phyloP scores from a whole-genome alignment of 2,797 vertebrate genomes.

The Protonibea diacanthus region DNA sequence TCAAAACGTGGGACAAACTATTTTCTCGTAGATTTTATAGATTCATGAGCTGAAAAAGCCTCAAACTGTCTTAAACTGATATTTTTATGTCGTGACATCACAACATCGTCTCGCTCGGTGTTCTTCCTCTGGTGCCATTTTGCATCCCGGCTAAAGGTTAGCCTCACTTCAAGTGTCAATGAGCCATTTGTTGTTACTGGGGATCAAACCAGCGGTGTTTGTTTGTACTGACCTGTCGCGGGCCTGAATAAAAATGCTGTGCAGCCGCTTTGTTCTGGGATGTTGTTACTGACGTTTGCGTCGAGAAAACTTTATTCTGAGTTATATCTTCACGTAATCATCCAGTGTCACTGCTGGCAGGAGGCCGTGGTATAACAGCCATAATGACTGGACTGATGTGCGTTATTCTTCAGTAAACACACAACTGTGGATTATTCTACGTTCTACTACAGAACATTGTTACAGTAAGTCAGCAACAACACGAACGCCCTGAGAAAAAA shows the following conservation, averaged over 20 bases:
- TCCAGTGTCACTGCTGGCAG: no score
- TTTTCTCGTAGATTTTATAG: neutral
- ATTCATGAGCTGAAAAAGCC: neutral
- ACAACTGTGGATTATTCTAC: no score
- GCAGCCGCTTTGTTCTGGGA: neutral
- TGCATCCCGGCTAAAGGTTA: neutral
- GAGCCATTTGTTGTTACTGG: conserved; percentile 8
- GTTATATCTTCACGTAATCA: no score
- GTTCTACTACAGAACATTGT: no score
- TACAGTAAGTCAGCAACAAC: no score
- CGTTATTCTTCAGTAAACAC: no score
- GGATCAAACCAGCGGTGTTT: conserved; percentile 31
- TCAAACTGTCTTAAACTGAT: conserved; percentile 2
- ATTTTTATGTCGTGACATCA: conserved; percentile 34
- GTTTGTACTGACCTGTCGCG: conserved; percentile 42
- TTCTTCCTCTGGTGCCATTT: conserved; percentile 4
- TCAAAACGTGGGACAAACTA: neutral
- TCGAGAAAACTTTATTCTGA: no score
- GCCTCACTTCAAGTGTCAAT: neutral
- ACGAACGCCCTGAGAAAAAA: no score
- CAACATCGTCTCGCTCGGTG: neutral
- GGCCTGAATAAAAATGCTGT: conserved; percentile 47
- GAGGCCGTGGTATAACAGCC: no score
- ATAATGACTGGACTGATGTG: no score
- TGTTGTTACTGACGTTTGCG: no score